A percentile compares a stretch with the other conserved stretches of the same genome.
These are phyloP conservation scores for Machaerirhynchus nigripectus DNA, from an alignment of 2,113 vertebrate species.

Conservation along the genomic window DNA sequence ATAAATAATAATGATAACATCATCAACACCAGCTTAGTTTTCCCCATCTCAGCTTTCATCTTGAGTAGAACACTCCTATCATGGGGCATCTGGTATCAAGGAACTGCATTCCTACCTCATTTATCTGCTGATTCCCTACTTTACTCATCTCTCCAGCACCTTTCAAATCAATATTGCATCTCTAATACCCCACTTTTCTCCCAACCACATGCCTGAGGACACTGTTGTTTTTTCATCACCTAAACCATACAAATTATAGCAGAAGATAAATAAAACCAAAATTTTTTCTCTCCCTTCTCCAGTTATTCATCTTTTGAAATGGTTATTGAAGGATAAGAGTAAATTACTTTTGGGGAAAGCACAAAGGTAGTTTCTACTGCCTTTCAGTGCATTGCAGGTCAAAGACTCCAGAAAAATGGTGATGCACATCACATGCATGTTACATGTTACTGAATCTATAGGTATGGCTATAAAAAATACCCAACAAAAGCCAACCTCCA, in stretches of 20 bases:
- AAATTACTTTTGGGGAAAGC: not conserved
- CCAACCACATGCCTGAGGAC: not conserved
- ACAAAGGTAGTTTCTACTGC: not conserved
- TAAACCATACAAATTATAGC: not conserved
- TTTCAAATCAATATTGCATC: not conserved
- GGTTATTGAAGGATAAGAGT: not conserved
- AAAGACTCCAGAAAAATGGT: not conserved
- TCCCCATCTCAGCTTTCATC: not conserved
- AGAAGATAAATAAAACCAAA: not conserved
- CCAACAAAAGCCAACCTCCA: not conserved
- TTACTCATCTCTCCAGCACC: not conserved
- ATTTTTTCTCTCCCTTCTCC: not conserved
- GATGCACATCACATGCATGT: not conserved
- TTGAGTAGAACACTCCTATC: not conserved
- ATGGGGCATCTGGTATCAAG: rapidly evolving
- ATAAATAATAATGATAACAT: not conserved
- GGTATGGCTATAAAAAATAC: not conserved
- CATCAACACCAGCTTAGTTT: not conserved
- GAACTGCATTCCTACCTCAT: not conserved
- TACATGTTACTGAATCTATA: not conserved
- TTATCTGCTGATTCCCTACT: not conserved
- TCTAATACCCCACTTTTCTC: not conserved
- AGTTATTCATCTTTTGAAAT: not conserved
- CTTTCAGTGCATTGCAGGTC: not conserved
- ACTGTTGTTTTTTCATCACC: not conserved